Evolutionary conservation across 1,140 invertebrate species (phyloP), one percentile per base, ranked within the genome.

Genomic region (Drosophila busckii): DNA sequence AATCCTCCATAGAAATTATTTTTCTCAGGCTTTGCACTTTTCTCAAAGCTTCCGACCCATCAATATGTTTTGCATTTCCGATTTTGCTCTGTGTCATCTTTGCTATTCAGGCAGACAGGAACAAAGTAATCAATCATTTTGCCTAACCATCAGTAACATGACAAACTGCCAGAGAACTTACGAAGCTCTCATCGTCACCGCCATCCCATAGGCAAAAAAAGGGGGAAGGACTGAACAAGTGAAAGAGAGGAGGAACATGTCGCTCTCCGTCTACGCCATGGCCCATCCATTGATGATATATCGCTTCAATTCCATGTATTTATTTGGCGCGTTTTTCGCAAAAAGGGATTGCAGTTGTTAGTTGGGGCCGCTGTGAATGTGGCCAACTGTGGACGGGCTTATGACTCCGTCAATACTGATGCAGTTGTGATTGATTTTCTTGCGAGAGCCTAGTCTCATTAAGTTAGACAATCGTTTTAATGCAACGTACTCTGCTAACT

Each of bases 61-160:
- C 32, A 45, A 25, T 12, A 54, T 55, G 50, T 58, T 58, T 44
- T 49, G 70, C 55, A 53, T 70, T 65, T 62, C 50, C 61, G 55
- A 65, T 65, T 60, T 52, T 19, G 13, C 68, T 26, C 45, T 55
- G n/a, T 38, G 38, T 28, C 31, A 17, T 22, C 7, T 19, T 25
- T 29, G 41, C 20, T 44, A 44, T 42, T 59, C 52, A 38, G 17
- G 13, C 40, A 20, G 56, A 54, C 69, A 82, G 75, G 69, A 82
- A 80, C 75, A 69, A 69, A 65, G 73, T 68, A 69, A 80, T 80
- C 75, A 80, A 80, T 80, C 73, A 80, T 80, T 69, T 75, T 56
- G 60, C 49, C 55, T 65, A 82, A 78, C 69, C 73, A 69, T 75
- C 73, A 61, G 69, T 49, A 80, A 75, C 64, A 80, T 82, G 73